A percentile compares a stretch with the other conserved stretches of the same genome.
Conservation (phyloP, 2,797 vertebrate genomes). For the Alcedo quadribrachys region DNA sequence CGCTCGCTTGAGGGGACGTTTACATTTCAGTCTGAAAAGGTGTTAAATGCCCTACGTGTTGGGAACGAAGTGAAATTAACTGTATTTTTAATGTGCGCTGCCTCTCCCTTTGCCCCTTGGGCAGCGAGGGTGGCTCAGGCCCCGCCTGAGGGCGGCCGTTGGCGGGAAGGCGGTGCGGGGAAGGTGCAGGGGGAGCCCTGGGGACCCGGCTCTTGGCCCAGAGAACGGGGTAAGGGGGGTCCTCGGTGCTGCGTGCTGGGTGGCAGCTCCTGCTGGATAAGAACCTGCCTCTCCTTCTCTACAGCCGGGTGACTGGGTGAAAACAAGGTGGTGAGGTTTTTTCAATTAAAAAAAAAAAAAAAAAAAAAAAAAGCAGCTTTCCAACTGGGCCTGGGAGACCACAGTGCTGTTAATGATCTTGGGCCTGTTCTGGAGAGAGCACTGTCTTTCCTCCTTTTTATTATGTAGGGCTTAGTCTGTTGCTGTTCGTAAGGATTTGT, state of each 20-base stretch:
- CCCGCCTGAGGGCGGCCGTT: not conserved
- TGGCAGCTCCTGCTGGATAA: not conserved
- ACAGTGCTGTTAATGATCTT: rapidly evolving
- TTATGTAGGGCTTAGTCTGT: not conserved
- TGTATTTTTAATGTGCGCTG: rapidly evolving
- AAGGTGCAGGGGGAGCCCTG: rapidly evolving
- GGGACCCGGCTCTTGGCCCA: rapidly evolving
- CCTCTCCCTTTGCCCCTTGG: not conserved
- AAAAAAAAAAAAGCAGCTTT: not conserved
- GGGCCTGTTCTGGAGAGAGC: rapidly evolving
- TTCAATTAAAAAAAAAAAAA: not conserved
- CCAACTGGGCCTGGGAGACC: rapidly evolving
- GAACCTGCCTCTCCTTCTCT: rapidly evolving
- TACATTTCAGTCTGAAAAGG: rapidly evolving
- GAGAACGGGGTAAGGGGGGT: too few relatives aligned
- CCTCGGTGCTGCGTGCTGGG: not conserved
- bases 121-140: not conserved
- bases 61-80: rapidly evolving
- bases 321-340: not conserved
- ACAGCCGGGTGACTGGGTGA: too few relatives aligned
- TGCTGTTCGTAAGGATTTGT: rapidly evolving
- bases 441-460: rapidly evolving
- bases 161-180: not conserved
- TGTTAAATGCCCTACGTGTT: rapidly evolving
- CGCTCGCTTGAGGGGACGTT: rapidly evolving